Evolutionary conservation across 2,888 invertebrate species (phyloP), one percentile per base, ranked within the genome.

Genomic region (Physocephala rufipes): DNA sequence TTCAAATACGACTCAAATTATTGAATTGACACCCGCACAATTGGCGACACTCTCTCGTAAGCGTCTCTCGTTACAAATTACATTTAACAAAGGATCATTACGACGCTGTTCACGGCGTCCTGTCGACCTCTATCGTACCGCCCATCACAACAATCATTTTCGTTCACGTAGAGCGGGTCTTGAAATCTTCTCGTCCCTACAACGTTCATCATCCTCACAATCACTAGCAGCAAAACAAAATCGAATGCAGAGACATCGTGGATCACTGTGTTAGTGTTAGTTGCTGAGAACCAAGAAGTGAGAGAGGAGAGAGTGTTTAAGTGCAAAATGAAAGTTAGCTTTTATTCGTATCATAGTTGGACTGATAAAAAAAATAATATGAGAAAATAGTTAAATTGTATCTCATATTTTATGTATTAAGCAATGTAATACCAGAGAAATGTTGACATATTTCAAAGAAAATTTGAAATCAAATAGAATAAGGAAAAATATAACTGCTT

Each of bases 51-150:
- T 86, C 62, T 85, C 85, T 47, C 80, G 83, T 73, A 86, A 85
- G 74, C 85, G 84, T 36, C 79, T 86, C 53, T 86, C 85, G 16
- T 76, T 86, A 72, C 85, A 86, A 80, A 86, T 86, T 75, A 81
- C 85, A 67, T 82, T 86, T 68, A 85, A 84, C 55, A 79, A 79
- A 5, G 45, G 73, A n/a, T 79, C 81, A 19, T 75, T 81, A 49
- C 79, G 82, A 4, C 81, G 83, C 2, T 81, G 78, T 36, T 79
- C 80, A 13, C 77, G 80, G 2, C 78, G 79, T 12, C 79, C 81
- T 19, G 70, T 76, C 66, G 81, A 83, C 72, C 74, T 84, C 2
- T 78, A 74, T 58, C 78, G 79, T 28, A 76, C 78, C 62, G 79
- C 77, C 4, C 76, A 76, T 65, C 82, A 85, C 15, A 85, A 84